Evolutionary conservation across 2,888 invertebrate genomes (phyloP), one percentile per base, ranked within the genome.

Genomic region (Amblyteles armatorius): DNA sequence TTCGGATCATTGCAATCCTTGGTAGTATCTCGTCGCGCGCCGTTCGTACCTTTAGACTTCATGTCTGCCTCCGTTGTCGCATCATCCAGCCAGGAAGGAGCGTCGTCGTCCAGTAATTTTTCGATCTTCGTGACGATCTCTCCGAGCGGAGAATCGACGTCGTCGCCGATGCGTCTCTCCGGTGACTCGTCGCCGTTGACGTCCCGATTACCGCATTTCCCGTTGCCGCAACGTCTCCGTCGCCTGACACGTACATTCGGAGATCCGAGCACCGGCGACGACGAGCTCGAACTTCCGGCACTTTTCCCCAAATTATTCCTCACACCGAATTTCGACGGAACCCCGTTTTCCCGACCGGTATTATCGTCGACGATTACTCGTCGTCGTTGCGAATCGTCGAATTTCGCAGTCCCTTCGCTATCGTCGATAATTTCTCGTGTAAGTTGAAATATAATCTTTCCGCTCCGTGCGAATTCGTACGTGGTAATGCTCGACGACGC

Each of bases 21-120:
- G 1, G 67, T 71, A 26, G 55, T 82, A 55, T 76, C 79, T 60
- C 68, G 57, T 71, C 72, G 74, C 29, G 71, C 29, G 22, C 83
- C 71, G n/a, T 19, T 48, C 22, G 33, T 69, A n/a, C 82, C 86
- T 83, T 89, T 88, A 36, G 90, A 88, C 73, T 89, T 91, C 90
- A 90, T 86, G 33, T 86, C 72, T 29, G 55, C 5, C 44, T n/a
- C 40, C 3, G 40, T 16, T 22, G 36, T 77, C 74, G 63, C 76
- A 79, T 48, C 33, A 63, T 73, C 50, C 65, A 36, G 57, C 79
- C 74, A 50, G 55, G 65, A 3, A 9, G 0, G 73, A 13, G 19
- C 55, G n/a, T 81, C 11, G n/a, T 57, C 26, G 7, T 57, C 13
- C 0, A 67, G 48, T n/a, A 76, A 48, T 19, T 22, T 57, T 52